A percentile compares a stretch with the other conserved stretches of the same genome.
Conservation (phyloP, 2,113 vertebrate species). For the Delphinapterus leucas region DNA sequence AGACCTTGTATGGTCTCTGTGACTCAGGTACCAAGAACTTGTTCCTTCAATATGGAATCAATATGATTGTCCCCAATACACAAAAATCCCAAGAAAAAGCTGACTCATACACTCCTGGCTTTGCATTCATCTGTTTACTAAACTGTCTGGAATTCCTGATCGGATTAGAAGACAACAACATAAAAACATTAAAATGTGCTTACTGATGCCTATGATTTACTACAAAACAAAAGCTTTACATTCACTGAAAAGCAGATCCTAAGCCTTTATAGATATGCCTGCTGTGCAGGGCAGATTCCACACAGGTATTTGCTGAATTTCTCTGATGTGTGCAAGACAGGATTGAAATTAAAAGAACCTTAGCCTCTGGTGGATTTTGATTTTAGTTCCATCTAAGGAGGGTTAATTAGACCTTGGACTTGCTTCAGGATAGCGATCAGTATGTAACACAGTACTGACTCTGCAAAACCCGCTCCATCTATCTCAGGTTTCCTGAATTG, state of each 20-base stretch:
- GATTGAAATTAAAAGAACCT: not conserved
- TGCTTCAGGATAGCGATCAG: not conserved
- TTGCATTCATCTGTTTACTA: not conserved
- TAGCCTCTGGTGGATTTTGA: not conserved
- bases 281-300: not conserved
- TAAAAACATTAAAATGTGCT: constrained; percentile 47
- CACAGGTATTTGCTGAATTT: not conserved
- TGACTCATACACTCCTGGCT: not conserved
- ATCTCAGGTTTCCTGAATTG: not conserved
- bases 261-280: not conserved
- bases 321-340: not conserved
- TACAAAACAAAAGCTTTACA: constrained; percentile 8
- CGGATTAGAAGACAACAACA: constrained; percentile 37
- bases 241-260: not conserved
- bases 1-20: not conserved
- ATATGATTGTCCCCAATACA: not conserved
- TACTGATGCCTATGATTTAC: constrained; percentile 27
- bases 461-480: not conserved
- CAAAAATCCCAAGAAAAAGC: not conserved
- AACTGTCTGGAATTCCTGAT: not conserved
- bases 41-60: not conserved
- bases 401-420: constrained; percentile 43
- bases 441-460: not conserved
- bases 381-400: constrained; percentile 19
- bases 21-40: not conserved